Conservation (phyloP, 2,113 vertebrate species). For the Smithornis capensis region DNA sequence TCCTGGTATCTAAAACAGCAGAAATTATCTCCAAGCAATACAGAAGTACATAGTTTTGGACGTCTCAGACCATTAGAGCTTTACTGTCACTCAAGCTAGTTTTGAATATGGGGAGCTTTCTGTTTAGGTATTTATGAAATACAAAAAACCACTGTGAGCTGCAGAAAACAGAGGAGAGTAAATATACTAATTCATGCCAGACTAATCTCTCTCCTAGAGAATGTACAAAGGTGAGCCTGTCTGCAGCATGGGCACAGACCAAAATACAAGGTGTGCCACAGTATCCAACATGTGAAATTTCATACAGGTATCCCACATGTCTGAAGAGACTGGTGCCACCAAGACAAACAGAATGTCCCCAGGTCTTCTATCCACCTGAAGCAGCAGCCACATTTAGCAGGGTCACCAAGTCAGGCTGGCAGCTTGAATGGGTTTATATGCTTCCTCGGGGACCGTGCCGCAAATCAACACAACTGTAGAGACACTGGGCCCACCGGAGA, state of each 20-base stretch:
- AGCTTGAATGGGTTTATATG: not conserved
- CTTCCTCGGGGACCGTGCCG: not conserved
- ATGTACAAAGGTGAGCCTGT: not conserved
- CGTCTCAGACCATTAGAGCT: not conserved
- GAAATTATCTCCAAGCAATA: not conserved
- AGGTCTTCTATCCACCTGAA: not conserved
- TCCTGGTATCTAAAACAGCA: not conserved
- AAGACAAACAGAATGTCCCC: not conserved
- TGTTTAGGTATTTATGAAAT: not conserved
- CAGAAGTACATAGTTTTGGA: not conserved
- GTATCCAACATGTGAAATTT: not conserved
- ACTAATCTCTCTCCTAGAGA: not conserved
- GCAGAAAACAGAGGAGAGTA: not conserved
- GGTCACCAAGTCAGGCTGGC: not conserved
- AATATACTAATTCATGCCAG: not conserved
- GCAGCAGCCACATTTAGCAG: not conserved
- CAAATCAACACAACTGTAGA: not conserved
- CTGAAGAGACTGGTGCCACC: not conserved
- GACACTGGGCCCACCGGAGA: not conserved
- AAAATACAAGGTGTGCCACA: not conserved
- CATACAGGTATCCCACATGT: too few relatives aligned
- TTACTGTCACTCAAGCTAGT: not conserved
- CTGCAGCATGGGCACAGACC: not conserved
- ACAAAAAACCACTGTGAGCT: not conserved
- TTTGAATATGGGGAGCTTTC: not conserved